These are phyloP conservation scores for Plusia festucae DNA, from an alignment of 2,888 invertebrate genomes.

Conservation along the genomic window DNA sequence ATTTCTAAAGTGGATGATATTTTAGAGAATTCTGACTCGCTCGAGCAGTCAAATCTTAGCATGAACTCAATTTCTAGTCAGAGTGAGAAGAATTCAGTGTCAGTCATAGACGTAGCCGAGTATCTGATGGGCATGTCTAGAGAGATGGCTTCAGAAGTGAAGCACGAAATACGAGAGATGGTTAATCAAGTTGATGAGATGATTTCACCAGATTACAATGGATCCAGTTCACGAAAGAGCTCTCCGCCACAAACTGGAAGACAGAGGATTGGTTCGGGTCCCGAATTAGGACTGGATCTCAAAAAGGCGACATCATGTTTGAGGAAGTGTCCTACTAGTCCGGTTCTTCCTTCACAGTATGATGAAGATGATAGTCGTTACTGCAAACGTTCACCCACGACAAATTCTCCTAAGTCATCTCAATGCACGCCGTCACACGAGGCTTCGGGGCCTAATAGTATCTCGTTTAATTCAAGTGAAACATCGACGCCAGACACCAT, in stretches of 20 bases:
- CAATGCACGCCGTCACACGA: constrained; percentile 84
- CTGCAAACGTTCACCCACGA: constrained; percentile 74
- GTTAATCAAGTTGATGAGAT: constrained; percentile 93
- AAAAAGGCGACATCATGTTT: constrained; percentile 71
- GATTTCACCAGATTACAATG: constrained; percentile 86
- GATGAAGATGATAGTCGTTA: constrained; percentile 76
- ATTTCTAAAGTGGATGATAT: constrained; percentile 95
- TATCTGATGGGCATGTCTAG: constrained; percentile 94
- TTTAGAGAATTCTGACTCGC: constrained; percentile 91
- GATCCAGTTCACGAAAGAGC: constrained; percentile 77
- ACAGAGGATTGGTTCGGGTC: constrained; percentile 82
- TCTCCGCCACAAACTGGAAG: constrained; percentile 84
- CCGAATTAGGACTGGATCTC: constrained; percentile 82
- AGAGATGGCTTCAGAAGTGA: constrained; percentile 94
- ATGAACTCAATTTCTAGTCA: constrained; percentile 90
- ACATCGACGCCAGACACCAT: constrained; percentile 88
- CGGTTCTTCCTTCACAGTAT: constrained; percentile 77
- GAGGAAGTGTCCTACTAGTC: constrained; percentile 86
- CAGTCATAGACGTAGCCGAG: constrained; percentile 93
- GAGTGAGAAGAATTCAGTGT: constrained; percentile 91
- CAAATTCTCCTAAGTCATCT: constrained; percentile 81
- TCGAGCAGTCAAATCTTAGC: constrained; percentile 87
- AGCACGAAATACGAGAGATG: constrained; percentile 93
- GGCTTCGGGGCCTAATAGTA: constrained; percentile 82
- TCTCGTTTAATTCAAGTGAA: constrained; percentile 87